Evolutionary conservation across 2,113 vertebrate species (phyloP), one percentile per base, ranked within the genome.

Genomic region (Garra rufa): DNA sequence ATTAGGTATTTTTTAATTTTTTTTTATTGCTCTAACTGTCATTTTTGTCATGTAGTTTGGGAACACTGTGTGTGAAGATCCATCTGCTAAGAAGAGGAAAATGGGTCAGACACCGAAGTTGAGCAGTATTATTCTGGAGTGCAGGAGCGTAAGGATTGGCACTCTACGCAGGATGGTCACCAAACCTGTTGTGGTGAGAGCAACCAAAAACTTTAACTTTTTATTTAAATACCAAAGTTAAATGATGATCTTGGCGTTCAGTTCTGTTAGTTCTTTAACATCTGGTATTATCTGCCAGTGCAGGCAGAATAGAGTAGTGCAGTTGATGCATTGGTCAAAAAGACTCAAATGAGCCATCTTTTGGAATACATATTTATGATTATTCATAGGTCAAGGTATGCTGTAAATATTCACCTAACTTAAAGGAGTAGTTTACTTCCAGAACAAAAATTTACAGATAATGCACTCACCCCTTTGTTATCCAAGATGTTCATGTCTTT

Each of bases 131-230:
- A 97, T 98, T 61, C 93, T 99, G 90, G 93, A 95, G 85, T 99
- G 98, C 88, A 94, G 98, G 19, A 99, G 97, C 81, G 94, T 99
- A 50, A 90, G 98, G 26, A 96, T 99, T 59, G 98, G 98, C 85
- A 97, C 96, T 0, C 91, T 97, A 1, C 95, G 96, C 82, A 91
- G 95, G 88, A 96, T 96, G 89, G 96, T 99, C 13, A 92, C 92
- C 43, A 96, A 98, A 52, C 97, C 97, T 46, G 97, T 99, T 24
- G 94, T 98, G 81, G 98, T 99, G 91, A 97, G 97, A 95, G 8
- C 24, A 34, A 44, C 21, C 81, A 61, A n/a, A 57, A 6, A n/a
- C n/a, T n/a, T n/a, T n/a, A n/a, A n/a, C n/a, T 14, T 46, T 55
- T 2, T 55, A 4, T 69, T 52, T 69, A 30, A 15, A 70, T 17